Percentiles rank a stretch among this genome's conserved stretches.
Conservation (phyloP, 2,888 invertebrate genomes). For the Drosophila ezoana region DNA sequence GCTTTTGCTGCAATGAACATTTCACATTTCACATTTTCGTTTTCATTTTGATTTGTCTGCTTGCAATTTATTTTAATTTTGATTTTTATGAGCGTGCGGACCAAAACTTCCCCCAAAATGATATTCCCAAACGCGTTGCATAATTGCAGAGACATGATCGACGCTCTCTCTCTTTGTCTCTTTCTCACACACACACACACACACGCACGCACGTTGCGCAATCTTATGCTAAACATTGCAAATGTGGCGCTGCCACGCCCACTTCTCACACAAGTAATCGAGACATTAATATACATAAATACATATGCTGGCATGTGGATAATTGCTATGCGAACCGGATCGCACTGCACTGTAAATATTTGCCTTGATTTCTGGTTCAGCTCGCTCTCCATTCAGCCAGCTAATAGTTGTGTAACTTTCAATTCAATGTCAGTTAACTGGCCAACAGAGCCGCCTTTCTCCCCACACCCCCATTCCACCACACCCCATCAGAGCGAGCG, state of each 20-base stretch:
- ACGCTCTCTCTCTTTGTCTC: no score
- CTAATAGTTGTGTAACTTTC: slow-evolving; percentile 72
- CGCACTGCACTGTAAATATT: slow-evolving; percentile 59
- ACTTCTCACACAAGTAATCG: slow-evolving; percentile 29
- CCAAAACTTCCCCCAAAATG: slow-evolving; percentile 12
- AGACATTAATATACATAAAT: not conserved
- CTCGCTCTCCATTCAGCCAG: slow-evolving; percentile 23
- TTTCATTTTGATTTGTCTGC: slow-evolving; percentile 32
- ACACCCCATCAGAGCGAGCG: not conserved
- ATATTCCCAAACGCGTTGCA: slow-evolving; percentile 49
- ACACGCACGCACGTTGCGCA: slow-evolving; percentile 70
- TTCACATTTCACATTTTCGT: slow-evolving; percentile 25
- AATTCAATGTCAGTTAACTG: slow-evolving; percentile 76
- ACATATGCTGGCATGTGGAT: slow-evolving; percentile 22
- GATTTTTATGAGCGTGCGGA: slow-evolving; percentile 42
- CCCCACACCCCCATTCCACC: not conserved
- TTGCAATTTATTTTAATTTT: slow-evolving; percentile 70
- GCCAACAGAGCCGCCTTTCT: slow-evolving; percentile 29
- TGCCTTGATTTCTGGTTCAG: slow-evolving; percentile 66
- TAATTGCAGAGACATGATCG: slow-evolving; percentile 50
- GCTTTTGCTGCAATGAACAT: slow-evolving; percentile 26
- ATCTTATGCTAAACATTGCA: slow-evolving; percentile 76
- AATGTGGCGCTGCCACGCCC: slow-evolving; percentile 70
- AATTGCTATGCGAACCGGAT: slow-evolving; percentile 72
- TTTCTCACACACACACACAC: slow-evolving; percentile 5